These are phyloP conservation scores for Ciconia stormi DNA, from an alignment of 2,113 vertebrate genomes.

Conservation along the genomic window DNA sequence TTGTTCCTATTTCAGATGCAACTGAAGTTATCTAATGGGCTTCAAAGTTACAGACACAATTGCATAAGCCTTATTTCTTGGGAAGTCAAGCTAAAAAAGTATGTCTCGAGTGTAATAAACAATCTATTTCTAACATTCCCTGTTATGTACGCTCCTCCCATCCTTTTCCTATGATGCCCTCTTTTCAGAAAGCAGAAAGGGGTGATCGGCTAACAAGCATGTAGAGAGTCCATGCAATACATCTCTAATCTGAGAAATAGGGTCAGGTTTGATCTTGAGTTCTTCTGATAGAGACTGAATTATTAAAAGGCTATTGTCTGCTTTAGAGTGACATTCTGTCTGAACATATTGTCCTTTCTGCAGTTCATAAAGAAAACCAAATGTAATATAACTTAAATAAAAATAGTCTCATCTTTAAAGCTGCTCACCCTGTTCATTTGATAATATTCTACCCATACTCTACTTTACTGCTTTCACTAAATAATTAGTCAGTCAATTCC, in stretches of 20 bases:
- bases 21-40: background rate
- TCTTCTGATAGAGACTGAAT: slow-evolving; percentile 44
- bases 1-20: background rate
- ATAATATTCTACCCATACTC: background rate
- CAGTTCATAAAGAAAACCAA: background rate
- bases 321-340: slow-evolving; percentile 59
- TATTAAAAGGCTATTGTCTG: slow-evolving; percentile 55
- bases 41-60: background rate
- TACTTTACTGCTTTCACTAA: background rate
- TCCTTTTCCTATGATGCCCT: background rate
- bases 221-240: background rate
- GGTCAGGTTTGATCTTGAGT: slow-evolving; percentile 43
- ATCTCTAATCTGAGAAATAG: background rate
- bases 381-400: slow-evolving; percentile 3
- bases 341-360: slow-evolving; percentile 44
- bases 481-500: background rate
- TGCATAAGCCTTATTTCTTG: background rate
- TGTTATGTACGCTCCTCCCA: background rate
- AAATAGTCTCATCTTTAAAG: slow-evolving; percentile 8
- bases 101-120: background rate
- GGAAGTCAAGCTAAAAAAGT: background rate
- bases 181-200: background rate
- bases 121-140: background rate
- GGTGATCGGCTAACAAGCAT: background rate
- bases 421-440: background rate